phyloP scores from a whole-genome alignment of 2,888 invertebrate species.

The Epistrophella euchroma region DNA sequence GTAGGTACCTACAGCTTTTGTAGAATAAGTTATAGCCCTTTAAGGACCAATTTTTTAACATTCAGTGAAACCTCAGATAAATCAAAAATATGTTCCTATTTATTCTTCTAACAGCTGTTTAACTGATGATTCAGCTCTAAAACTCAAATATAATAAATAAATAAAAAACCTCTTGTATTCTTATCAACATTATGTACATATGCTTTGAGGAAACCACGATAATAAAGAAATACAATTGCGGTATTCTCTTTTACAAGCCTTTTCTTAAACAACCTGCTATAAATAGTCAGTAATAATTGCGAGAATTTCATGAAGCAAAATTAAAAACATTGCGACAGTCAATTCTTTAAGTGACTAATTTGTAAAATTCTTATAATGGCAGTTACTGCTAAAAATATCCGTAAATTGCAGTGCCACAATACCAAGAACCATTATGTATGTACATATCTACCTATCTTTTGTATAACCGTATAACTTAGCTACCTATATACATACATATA shows the following conservation, averaged over 20 bases:
- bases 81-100: too few species aligned
- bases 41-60: too few species aligned
- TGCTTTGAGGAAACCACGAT: background rate
- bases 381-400: constrained; percentile 16
- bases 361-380: background rate
- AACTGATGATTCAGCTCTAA: too few species aligned
- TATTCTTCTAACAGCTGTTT: too few species aligned
- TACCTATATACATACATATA: background rate
- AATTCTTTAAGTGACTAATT: constrained; percentile 7
- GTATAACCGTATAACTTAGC: background rate
- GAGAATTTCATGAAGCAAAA: background rate
- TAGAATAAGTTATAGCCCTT: too few species aligned
- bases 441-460: background rate
- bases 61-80: too few species aligned
- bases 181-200: too few species aligned
- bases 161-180: too few species aligned
- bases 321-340: background rate
- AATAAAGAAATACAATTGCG: background rate
- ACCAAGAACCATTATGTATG: background rate
- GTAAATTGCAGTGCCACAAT: constrained; percentile 9
- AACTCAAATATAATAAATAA: too few species aligned
- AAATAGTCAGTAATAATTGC: constrained; percentile 12
- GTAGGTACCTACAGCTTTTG: too few species aligned
- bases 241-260: background rate
- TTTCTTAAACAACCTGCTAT: background rate